A percentile compares a stretch with the other conserved stretches of the same genome.
These are phyloP conservation scores for Castor canadensis DNA, from an alignment of 2,113 vertebrate genomes.

Conservation along the genomic window DNA sequence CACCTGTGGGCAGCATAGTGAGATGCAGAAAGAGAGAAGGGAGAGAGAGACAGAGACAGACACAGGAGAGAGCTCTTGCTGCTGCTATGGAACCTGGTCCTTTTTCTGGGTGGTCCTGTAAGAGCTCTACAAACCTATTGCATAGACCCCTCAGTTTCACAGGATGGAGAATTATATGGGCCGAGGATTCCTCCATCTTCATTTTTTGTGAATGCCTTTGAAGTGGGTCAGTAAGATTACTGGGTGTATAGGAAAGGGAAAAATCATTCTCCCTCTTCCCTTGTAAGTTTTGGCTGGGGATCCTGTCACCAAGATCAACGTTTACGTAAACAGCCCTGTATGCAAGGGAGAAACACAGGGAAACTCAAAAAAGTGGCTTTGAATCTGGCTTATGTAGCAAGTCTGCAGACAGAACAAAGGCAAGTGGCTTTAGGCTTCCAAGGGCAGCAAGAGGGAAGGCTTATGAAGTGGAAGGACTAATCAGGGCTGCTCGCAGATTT, in stretches of 20 bases:
- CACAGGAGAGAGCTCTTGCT: too few species aligned
- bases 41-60: too few species aligned
- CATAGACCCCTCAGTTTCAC: neutral
- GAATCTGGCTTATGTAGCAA: neutral
- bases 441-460: neutral
- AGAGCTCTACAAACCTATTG: neutral
- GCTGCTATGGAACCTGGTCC: neutral
- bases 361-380: neutral
- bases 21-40: too few species aligned
- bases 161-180: neutral
- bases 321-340: neutral
- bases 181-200: neutral
- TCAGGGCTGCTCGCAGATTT: too few species aligned
- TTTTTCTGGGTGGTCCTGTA: neutral
- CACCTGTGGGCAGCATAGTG: too few species aligned
- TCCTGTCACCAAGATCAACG: neutral
- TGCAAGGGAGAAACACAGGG: neutral
- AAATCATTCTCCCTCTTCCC: neutral
- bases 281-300: neutral
- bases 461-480: neutral
- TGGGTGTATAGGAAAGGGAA: neutral
- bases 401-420: neutral
- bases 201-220: neutral
- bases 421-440: neutral
- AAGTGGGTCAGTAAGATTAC: neutral